phyloP scores from a whole-genome alignment of 2,888 invertebrate species.

The Phalera bucephala region DNA sequence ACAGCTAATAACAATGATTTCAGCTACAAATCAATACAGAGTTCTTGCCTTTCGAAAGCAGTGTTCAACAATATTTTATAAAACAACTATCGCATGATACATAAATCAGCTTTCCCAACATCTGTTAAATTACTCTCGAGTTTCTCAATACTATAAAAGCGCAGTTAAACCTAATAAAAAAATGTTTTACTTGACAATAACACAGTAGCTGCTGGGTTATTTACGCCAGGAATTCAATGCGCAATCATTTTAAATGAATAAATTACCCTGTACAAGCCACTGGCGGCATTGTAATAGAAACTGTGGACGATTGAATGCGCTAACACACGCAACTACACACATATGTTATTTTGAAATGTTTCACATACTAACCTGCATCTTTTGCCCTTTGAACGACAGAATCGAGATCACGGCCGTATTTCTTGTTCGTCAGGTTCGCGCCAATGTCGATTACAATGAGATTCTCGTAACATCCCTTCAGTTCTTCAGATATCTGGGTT shows the following conservation, averaged over 20 bases:
- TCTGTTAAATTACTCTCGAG: constrained; percentile 10
- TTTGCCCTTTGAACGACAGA: constrained; percentile 95
- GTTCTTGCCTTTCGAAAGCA: too few species aligned
- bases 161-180: constrained; percentile 9
- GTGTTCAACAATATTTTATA: not conserved
- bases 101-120: constrained; percentile 1
- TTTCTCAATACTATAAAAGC: constrained; percentile 20
- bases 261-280: constrained; percentile 37
- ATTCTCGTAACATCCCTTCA: constrained; percentile 94
- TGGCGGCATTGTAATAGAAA: constrained; percentile 29
- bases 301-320: constrained; percentile 24
- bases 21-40: too few species aligned
- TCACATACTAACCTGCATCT: constrained; percentile 89
- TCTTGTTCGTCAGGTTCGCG: constrained; percentile 96
- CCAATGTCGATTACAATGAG: constrained; percentile 96
- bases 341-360: constrained; percentile 20
- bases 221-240: constrained; percentile 34
- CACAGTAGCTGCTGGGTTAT: constrained; percentile 29
- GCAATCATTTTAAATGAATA: constrained; percentile 43
- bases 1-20: too few species aligned
- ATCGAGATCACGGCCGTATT: constrained; percentile 95
- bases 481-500: constrained; percentile 73
- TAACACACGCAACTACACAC: constrained; percentile 37
- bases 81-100: not conserved
- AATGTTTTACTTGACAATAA: constrained; percentile 26